Conservation (phyloP, 2,888 invertebrate species). For the Drosophila quinaria region DNA sequence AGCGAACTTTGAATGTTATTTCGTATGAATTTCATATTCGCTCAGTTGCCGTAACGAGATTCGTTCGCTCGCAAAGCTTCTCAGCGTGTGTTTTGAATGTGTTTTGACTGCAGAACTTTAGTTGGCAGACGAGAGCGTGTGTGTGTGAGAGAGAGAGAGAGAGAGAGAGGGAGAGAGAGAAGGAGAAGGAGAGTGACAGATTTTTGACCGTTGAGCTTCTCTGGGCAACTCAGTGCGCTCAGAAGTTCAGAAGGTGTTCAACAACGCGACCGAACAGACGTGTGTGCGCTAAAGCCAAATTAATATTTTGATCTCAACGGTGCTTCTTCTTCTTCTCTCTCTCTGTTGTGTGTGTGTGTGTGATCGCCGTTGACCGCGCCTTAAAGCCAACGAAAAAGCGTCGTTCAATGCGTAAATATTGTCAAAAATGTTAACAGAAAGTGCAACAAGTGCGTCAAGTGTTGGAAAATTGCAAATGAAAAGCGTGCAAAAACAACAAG, state of each 20-base stretch:
- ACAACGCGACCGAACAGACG: conserved; percentile 70
- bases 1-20: conserved; percentile 51
- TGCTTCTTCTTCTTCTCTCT: conserved; percentile 49
- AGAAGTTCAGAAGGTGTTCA: conserved; percentile 74
- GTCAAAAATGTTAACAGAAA: conserved; percentile 30
- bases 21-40: conserved; percentile 25
- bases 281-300: conserved; percentile 60
- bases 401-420: conserved; percentile 38
- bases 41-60: background rate
- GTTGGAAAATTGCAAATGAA: conserved; percentile 19
- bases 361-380: conserved; percentile 76
- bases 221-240: conserved; percentile 68
- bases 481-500: conserved; percentile 16
- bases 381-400: conserved; percentile 69
- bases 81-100: conserved; percentile 24
- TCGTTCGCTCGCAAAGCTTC: conserved; percentile 10
- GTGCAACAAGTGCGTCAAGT: conserved; percentile 56
- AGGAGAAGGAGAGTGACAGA: conserved; percentile 3
- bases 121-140: too few relatives aligned
- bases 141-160: conserved; percentile 8
- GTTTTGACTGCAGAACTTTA: conserved; percentile 40
- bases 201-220: conserved; percentile 48
- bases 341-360: conserved; percentile 32
- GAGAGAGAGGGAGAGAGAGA: conserved; percentile 2
- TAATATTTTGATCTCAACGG: conserved; percentile 76